These are phyloP conservation scores for Tenthredo amoena DNA, from an alignment of 2,888 invertebrate species.

Conservation along the genomic window DNA sequence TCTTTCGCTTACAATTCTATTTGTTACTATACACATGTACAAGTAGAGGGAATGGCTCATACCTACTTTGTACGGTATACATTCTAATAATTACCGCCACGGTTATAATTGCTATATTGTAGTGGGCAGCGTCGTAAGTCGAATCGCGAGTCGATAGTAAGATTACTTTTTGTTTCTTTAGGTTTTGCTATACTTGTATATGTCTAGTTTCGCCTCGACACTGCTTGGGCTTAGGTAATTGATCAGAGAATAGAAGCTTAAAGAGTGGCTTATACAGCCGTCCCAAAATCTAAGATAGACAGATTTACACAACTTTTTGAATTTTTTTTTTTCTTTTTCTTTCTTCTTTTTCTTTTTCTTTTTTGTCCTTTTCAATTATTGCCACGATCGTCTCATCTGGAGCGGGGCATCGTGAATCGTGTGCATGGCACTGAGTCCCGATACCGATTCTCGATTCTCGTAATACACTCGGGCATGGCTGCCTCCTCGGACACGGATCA, in stretches of 20 bases:
- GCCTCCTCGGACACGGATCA: conserved; percentile 70
- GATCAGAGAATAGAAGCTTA: not conserved
- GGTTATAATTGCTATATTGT: conserved; percentile 24
- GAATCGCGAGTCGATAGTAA: not conserved
- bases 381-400: not conserved
- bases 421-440: conserved; percentile 20
- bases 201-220: not conserved
- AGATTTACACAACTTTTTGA: conserved; percentile 8
- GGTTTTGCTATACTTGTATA: conserved; percentile 9
- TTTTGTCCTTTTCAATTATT: no score
- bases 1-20: not conserved
- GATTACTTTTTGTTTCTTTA: not conserved
- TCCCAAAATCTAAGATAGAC: not conserved
- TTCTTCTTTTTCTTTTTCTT: no score
- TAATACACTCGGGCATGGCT: conserved; percentile 55
- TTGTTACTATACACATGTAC: not conserved
- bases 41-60: not conserved
- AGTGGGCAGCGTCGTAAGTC: not conserved
- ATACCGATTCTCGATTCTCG: conserved; percentile 44
- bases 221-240: not conserved
- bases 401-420: conserved; percentile 21
- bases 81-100: conserved; percentile 21
- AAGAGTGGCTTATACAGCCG: not conserved
- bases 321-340: not conserved
- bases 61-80: not conserved